Evolutionary conservation across 2,113 vertebrate genomes (phyloP), one percentile per base, ranked within the genome.

Genomic region (Calyptomena viridis): DNA sequence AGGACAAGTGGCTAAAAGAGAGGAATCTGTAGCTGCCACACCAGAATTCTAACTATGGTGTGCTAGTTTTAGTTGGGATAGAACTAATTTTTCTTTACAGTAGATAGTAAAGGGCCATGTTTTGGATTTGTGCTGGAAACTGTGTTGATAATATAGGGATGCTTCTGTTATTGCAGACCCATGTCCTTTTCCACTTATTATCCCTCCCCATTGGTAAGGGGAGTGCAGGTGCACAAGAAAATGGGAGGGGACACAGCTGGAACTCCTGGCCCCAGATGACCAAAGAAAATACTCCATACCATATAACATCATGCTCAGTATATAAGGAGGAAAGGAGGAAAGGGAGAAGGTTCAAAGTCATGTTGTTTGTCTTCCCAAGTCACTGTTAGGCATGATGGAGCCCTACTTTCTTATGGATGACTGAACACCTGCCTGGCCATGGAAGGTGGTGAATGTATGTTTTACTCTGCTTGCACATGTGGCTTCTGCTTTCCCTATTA

Each of bases 321-420:
- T 18, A 33, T 46, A 30, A 30, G 15, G 20, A 11, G 21, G 14
- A 68, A 75, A 68, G 2, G 23, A 67, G 16, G 31, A 40, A 53
- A 11, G 6, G 11, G n/a, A 39, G 39, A 18, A 60, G 6, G n/a
- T 8, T 75, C 28, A 39, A 23, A n/a, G 19, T 22, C 52, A 24
- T 14, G 5, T 13, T 30, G 19, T 39, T 46, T 53, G 28, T 46
- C 77, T 59, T 60, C 19, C 33, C 39, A 39, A 60, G n/a, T 5
- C 1, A 0, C 53, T 30, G 37, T 37, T 14, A 17, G 0, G 1
- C n/a, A 5, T 25, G 28, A 23, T 8, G 9, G 24, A 82, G 20
- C 40, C 28, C 30, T 30, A 28, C 23, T 46, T 30, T 39, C 37
- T 53, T 25, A n/a, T 37, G 28, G 8, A 14, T n/a, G 52, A 24